Base-by-base conservation (phyloP, 2,113 vertebrate species). In the Alectura lathami region DNA sequence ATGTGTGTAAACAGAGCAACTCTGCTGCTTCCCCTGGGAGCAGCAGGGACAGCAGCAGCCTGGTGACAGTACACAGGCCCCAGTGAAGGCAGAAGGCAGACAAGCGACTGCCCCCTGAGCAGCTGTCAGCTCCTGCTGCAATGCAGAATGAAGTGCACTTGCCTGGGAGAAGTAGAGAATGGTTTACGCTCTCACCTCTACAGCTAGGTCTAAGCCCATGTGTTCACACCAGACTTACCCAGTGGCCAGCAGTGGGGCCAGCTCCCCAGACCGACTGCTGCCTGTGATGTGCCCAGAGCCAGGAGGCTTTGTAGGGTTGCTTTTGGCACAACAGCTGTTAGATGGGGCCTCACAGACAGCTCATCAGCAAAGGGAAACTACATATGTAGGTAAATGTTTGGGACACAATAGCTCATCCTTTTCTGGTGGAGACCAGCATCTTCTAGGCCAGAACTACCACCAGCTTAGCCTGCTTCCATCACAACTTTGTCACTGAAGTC, bases 161-260 rank as follows among this genome's bases (percentile, higher is more conserved):
- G 68, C 56, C 3, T 38, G 68, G 68, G 38, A 32, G 59, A 81
- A 32, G 8, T 0, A 17, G 43, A 81, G 48, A 63, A 53, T 38
- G n/a, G 27, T 29, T 47, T 11, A n/a, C n/a, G n/a, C n/a, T 51
- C 40, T 66, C 40, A 57, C 30, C 27, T 80, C 42, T 76, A 29
- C 53, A 36, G 24, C 21, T 48, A 15, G 21, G 21, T 36, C 54
- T 60, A 69, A 24, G 47, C 17, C n/a, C 18, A 51, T 0, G 0
- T 14, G 34, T 36, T 47, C 77, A 45, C 36, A 40, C 7, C 7
- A 36, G 24, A 24, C 36, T 82, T 82, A 57, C 24, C n/a, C n/a
- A n/a, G n/a, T n/a, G n/a, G n/a, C n/a, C 0, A 1, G 42, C 34
- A 53, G 27, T 3, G 22, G n/a, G 43, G 47, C 51, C 48, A 24